Base-by-base conservation (phyloP, 2,113 vertebrate species). In the Syngnathus scovelli region DNA sequence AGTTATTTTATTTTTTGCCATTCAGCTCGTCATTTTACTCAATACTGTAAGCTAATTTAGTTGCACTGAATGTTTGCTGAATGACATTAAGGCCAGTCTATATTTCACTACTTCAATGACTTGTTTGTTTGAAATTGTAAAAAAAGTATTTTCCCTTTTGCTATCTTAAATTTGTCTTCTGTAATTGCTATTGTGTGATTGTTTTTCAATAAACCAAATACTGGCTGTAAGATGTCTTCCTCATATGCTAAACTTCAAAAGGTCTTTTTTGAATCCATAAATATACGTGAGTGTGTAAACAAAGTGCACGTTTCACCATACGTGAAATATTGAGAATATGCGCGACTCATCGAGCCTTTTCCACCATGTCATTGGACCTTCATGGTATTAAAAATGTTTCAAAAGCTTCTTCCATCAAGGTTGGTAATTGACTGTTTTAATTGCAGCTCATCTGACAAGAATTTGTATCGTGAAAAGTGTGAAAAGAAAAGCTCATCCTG, bases 391-490 rank as follows among this genome's bases (percentile, higher is more conserved):
- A 61, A 39, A 39, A 41, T 1, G 27, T 61, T 11, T 61, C 36
- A 61, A 39, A 61, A 61, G 59, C 59, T 61, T 61, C 10, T 4
- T 5, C 11, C 23, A 36, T 58, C 12, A 6, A 36, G 36, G 13
- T 33, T 58, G 13, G 18, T 2, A 18, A 43, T 9, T 15, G 33
- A 13, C 12, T 37, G 11, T 36, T 52, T n/a, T 52, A n/a, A 52
- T 21, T 52, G 13, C 15, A 36, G 55, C 27, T 58, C 36, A 58
- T 58, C 27, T 37, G 13, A 16, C 55, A 36, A 33, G 59, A 11
- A 13, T 61, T 61, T 61, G 60, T 41, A 61, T 33, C 38, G 43
- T 61, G 11, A 41, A 39, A 61, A 61, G 38, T 41, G 39, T 21
- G 10, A 61, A 41, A 41, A 61, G 19, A 61, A 61, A 61, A 61